These are phyloP conservation scores for Corella eumyota DNA, from an alignment of 23 tunicate genomes.

Conservation along the genomic window DNA sequence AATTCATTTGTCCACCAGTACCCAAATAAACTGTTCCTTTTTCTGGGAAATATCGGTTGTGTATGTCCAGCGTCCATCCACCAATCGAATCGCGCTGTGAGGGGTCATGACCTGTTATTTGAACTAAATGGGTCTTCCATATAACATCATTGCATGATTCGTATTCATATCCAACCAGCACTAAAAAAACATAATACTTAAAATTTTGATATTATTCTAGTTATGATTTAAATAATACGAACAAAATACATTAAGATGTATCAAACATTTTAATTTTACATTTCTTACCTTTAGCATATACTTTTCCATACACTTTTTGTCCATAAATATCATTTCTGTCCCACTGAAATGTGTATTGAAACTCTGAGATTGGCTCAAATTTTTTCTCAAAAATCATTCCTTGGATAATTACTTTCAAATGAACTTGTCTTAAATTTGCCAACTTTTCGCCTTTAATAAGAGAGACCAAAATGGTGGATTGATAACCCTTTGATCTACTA, in stretches of 20 bases:
- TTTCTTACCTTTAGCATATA: conserved; percentile 65
- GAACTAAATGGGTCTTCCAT: conserved; percentile 43
- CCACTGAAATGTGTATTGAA: conserved; percentile 72
- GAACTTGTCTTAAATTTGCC: conserved; percentile 27
- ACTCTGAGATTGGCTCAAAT: conserved; percentile 56
- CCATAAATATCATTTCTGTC: conserved; percentile 53
- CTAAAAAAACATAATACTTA: conserved; percentile 21
- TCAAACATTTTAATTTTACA: too few relatives aligned
- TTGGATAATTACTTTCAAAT: conserved; percentile 31
- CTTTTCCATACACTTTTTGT: conserved; percentile 68
- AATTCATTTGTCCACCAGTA: conserved; percentile 57
- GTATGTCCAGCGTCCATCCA: conserved; percentile 76
- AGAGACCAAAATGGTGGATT: conserved; percentile 25
- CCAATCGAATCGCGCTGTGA: conserved; percentile 18
- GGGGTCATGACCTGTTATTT: conserved; percentile 58
- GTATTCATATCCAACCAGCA: conserved; percentile 59
- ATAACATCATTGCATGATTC: conserved; percentile 43
- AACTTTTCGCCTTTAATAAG: conserved; percentile 45
- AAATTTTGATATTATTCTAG: too few relatives aligned
- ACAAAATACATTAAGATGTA: too few relatives aligned
- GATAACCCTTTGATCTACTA: conserved; percentile 55
- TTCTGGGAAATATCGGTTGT: conserved; percentile 55
- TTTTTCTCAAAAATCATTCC: conserved; percentile 46
- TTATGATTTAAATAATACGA: too few relatives aligned
- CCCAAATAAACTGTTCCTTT: conserved; percentile 75